phyloP scores from a whole-genome alignment of 2,888 invertebrate genomes.

The Hoplodrina ambigua region DNA sequence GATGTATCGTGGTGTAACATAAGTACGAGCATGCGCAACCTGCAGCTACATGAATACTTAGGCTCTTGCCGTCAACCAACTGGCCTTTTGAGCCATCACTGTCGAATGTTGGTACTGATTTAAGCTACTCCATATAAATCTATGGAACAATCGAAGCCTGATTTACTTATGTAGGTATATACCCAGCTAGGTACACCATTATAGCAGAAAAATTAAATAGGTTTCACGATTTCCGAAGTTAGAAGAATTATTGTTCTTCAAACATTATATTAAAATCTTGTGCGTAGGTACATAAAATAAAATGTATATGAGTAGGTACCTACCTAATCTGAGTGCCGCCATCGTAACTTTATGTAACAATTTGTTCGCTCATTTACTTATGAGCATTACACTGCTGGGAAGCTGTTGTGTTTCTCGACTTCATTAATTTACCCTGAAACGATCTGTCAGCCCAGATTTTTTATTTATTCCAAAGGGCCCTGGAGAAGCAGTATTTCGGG shows the following conservation, averaged over 20 bases:
- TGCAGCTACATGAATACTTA: too few relatives aligned
- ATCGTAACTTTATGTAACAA: conserved; percentile 33
- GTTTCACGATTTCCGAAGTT: conserved; percentile 3
- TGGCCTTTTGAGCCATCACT: too few relatives aligned
- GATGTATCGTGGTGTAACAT: too few relatives aligned
- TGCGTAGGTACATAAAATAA: background rate
- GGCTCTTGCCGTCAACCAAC: too few relatives aligned
- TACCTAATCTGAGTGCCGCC: conserved; percentile 30
- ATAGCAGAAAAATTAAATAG: too few relatives aligned
- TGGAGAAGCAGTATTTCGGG: background rate
- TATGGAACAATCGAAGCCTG: too few relatives aligned
- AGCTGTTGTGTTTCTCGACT: conserved; percentile 33
- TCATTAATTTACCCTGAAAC: conserved; percentile 26
- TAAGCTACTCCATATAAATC: too few relatives aligned
- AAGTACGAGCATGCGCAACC: too few relatives aligned
- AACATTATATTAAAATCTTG: conserved; percentile 2
- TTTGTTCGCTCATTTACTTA: conserved; percentile 43
- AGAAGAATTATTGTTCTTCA: too few relatives aligned
- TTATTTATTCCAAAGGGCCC: conserved; percentile 5
- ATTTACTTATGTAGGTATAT: too few relatives aligned
- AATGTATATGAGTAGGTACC: background rate
- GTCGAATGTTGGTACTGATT: too few relatives aligned
- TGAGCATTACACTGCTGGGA: conserved; percentile 33
- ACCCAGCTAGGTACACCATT: background rate
- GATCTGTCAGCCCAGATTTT: conserved; percentile 13